Base-by-base conservation (phyloP, 2,888 invertebrate genomes). In the Nineta flava region DNA sequence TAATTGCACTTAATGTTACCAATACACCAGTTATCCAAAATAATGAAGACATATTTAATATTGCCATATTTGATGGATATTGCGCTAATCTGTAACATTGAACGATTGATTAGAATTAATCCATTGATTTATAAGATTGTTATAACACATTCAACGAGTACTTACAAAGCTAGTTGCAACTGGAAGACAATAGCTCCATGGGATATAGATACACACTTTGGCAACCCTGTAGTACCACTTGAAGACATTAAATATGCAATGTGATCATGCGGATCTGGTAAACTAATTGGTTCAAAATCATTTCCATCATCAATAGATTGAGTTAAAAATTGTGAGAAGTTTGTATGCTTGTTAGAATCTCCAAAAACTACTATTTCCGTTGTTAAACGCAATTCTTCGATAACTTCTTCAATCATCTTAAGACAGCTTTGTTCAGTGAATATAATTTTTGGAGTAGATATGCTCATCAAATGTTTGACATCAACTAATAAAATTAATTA, bases 141-240 rank as follows among this genome's bases (percentile, higher is more conserved):
- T n/a, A n/a, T n/a, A n/a, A n/a, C n/a, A n/a, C n/a, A n/a, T n/a
- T n/a, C n/a, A n/a, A n/a, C n/a, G n/a, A 32, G 15, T 9, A 38
- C 38, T 38, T 6, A 38, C 38, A 13, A 5, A 38, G n/a, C n/a
- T 7, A 38, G 38, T 38, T 38, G 38, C 4, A 38, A 38, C n/a
- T 38, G 38, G 7, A 15, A n/a, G 5, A 38, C 7, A 4, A 48
- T n/a, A 15, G 80, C 81, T 49, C 68, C 63, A 60, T 81, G 77
- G 4, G 77, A 75, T 42, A 81, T 61, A 64, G 74, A 69, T 2
- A 81, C 79, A 32, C 78, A 80, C 64, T 82, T 82, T 1, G 81
- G 77, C 57, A 80, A 62, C 1, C 83, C 83, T 13, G 76, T 76
- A 0, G 83, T 83, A 44, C 83, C 83, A 50, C 82, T 81, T 34